A percentile compares a stretch with the other conserved stretches of the same genome.
phyloP scores from a whole-genome alignment of 2,888 invertebrate species.

The Diarsia brunnea region DNA sequence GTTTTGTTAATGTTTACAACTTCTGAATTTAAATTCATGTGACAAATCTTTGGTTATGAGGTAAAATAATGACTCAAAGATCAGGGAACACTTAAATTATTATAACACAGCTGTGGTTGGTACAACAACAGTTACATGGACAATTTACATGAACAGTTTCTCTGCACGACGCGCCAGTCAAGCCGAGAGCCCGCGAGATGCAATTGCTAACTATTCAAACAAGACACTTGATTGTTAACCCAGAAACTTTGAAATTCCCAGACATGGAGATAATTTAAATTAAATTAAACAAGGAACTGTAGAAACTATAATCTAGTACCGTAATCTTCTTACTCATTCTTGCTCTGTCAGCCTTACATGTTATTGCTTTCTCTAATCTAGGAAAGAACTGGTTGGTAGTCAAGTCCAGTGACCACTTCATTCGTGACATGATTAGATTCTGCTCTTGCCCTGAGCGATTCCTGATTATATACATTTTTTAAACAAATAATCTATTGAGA shows the following conservation, averaged over 20 bases:
- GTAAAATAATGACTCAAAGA: slow-evolving; percentile 10
- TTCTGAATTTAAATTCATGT: slow-evolving; percentile 16
- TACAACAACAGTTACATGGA: slow-evolving; percentile 47
- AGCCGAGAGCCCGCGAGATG: slow-evolving; percentile 40
- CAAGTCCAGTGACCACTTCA: slow-evolving; percentile 8
- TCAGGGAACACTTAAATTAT: slow-evolving; percentile 34
- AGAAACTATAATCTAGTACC: slow-evolving; percentile 45
- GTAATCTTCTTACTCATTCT: slow-evolving; percentile 37
- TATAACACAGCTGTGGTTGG: slow-evolving; percentile 30
- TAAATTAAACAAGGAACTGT: slow-evolving; percentile 55
- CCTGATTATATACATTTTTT: too few relatives aligned
- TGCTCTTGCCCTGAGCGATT: not conserved
- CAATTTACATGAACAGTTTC: slow-evolving; percentile 60
- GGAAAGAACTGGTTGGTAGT: slow-evolving; percentile 28
- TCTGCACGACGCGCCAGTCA: slow-evolving; percentile 56
- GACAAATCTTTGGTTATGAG: not conserved
- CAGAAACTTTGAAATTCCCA: slow-evolving; percentile 55
- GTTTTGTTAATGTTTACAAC: slow-evolving; percentile 39
- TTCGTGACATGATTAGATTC: slow-evolving; percentile 24
- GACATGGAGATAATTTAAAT: slow-evolving; percentile 63
- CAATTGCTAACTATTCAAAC: slow-evolving; percentile 62
- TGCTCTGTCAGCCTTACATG: slow-evolving; percentile 18
- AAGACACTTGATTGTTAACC: slow-evolving; percentile 63
- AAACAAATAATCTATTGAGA: too few relatives aligned
- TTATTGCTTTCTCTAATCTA: slow-evolving; percentile 22